Base-by-base conservation (phyloP, 2,113 vertebrate species). In the Trematocara marginatum region DNA sequence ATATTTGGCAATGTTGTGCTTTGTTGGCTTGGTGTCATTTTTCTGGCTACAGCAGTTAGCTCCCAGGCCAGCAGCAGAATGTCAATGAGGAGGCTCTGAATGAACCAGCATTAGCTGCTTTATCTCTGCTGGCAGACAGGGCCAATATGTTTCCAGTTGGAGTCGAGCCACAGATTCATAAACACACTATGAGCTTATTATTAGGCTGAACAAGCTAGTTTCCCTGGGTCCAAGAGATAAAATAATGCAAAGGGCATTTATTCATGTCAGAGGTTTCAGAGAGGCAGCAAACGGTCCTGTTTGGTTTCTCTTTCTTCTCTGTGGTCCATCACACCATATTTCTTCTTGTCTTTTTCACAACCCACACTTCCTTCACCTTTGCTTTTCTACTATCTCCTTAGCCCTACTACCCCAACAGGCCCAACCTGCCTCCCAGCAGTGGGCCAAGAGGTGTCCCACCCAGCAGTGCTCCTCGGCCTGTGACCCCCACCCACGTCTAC, bases 401-500 rank as follows among this genome's bases (percentile, higher is more conserved):
- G 98, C 97, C 98, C 95, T 99, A 97, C 96, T 99, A 98, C 93
- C 90, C 96, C 91, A 98, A 96, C 95, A 97, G 97, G 95, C 87
- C 97, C 74, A 96, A 95, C 95, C 96, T 96, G 82, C 93, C 95
- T 53, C 97, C 97, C 0, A 95, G 95, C 94, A 98, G 95, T 6
- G 93, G 93, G 87, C 96, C 98, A 2, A 97, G 97, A 85, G 97
- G 97, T 1, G 95, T 98, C 86, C 97, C 96, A 91, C 95, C 96
- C 92, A 97, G 96, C 96, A 97, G 97, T 7, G 96, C 97, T 29
- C 97, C 98, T 78, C 97, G 98, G 54, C 94, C 97, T 26, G 97
- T 98, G 94, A 96, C 97, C 12, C 96, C 98, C 92, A 93, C 98
- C 82, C 98, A 99, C 89, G 97, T 99, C 83, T 99, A 99, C 96